A percentile compares a stretch with the other conserved stretches of the same genome.
phyloP scores from a whole-genome alignment of 2,113 vertebrate genomes.

The Xenopus laevis region DNA sequence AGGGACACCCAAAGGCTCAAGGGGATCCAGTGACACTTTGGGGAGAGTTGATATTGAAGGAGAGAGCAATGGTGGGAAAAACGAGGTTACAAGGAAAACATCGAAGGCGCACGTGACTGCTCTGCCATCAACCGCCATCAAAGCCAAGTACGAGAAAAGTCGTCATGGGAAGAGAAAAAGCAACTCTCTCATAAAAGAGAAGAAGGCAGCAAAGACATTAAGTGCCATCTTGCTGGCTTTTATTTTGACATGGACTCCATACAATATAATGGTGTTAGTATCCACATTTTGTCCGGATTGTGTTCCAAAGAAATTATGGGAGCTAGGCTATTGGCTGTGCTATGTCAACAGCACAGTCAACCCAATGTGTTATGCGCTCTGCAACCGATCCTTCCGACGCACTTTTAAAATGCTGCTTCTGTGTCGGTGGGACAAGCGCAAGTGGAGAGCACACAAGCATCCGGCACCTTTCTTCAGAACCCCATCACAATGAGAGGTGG shows the following conservation, averaged over 20 bases:
- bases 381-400: constrained; percentile 70
- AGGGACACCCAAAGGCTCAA: constrained; percentile 18
- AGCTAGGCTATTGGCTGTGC: constrained; percentile 77
- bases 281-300: constrained; percentile 68
- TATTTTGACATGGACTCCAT: constrained; percentile 75
- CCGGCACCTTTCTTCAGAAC: constrained; percentile 49
- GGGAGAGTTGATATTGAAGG: background rate
- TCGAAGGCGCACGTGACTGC: constrained; percentile 51
- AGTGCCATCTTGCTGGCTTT: constrained; percentile 74
- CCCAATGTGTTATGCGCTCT: constrained; percentile 77
- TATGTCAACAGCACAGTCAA: constrained; percentile 78
- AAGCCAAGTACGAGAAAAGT: constrained; percentile 41
- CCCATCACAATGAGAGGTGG: constrained; percentile 47
- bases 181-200: constrained; percentile 68
- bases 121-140: constrained; percentile 29
- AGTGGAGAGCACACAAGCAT: constrained; percentile 57
- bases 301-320: constrained; percentile 68
- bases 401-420: constrained; percentile 73
- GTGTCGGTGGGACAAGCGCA: constrained; percentile 60
- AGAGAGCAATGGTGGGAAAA: constrained; percentile 20
- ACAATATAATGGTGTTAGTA: constrained; percentile 79
- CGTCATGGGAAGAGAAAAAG: constrained; percentile 61
- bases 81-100: constrained; percentile 25
- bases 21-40: constrained; percentile 28
- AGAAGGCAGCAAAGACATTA: constrained; percentile 72